These are phyloP conservation scores for Myopa testacea DNA, from an alignment of 2,888 invertebrate genomes.

Conservation along the genomic window DNA sequence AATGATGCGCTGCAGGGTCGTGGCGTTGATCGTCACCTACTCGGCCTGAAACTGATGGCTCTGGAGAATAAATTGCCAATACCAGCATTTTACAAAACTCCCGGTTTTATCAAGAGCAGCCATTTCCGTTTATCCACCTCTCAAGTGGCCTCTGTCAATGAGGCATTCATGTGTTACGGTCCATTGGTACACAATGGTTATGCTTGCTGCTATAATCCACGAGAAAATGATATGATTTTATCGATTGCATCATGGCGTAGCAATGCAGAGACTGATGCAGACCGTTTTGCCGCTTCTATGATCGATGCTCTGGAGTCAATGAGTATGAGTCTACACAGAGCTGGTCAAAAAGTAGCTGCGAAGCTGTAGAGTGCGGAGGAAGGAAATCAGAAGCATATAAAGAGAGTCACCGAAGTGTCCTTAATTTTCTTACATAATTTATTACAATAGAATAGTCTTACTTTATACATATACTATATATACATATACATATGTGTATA, in stretches of 20 bases:
- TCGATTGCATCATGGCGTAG: constrained; percentile 78
- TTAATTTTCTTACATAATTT: no score
- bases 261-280: constrained; percentile 74
- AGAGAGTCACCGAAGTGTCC: no score
- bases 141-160: constrained; percentile 84
- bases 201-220: constrained; percentile 95
- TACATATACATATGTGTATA: no score
- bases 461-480: no score
- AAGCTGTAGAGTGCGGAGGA: constrained; percentile 69
- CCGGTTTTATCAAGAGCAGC: constrained; percentile 78
- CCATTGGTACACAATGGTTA: constrained; percentile 90
- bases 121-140: constrained; percentile 90
- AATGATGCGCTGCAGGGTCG: constrained; percentile 71
- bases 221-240: constrained; percentile 79
- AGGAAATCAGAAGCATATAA: neutral
- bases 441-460: no score
- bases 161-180: constrained; percentile 91
- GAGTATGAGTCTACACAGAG: constrained; percentile 72
- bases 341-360: constrained; percentile 63
- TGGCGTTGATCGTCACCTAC: constrained; percentile 93
- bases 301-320: constrained; percentile 76
- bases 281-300: constrained; percentile 67
- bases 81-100: constrained; percentile 80
- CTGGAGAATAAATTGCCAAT: constrained; percentile 79
- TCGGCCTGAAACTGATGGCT: constrained; percentile 88